Base-by-base conservation (phyloP, 2,888 invertebrate genomes). In the Barypeithes pellucidus region DNA sequence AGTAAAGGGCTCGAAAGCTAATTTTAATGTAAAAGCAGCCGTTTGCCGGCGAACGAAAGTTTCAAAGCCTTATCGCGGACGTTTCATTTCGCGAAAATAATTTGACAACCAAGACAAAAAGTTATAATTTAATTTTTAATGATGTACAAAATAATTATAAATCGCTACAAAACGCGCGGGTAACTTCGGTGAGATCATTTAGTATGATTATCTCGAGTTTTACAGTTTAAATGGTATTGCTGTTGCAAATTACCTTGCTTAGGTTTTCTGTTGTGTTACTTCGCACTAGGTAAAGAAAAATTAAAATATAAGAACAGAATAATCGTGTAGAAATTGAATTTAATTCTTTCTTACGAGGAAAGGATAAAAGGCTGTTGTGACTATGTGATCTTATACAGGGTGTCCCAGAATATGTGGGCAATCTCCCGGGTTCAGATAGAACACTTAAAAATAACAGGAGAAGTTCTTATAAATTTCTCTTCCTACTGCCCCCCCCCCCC, bases 101-200 rank as follows among this genome's bases (percentile, higher is more conserved):
- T 50, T 50, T 50, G 50, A 50, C 50, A 50, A n/a, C 22, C 24
- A 24, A 50, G 50, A 24, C 50, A 50, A 50, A 24, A 50, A 50
- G 50, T 50, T 50, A n/a, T 50, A 50, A 50, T 50, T 50, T 50
- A 50, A 50, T 50, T 50, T 50, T 50, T 50, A 50, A 50, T 50
- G 22, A 50, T 50, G 50, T 50, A 50, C 24, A 24, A 50, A 50
- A 50, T 50, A 50, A 50, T 50, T 50, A 50, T 50, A 50, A 50
- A 12, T 50, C 24, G 18, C 8, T 47, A 7, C 4, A 7, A 11
- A 47, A 47, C 9, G 3, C 11, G 9, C 20, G 20, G 43, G 7
- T 7, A 47, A 47, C 18, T 47, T 45, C 20, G 47, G 47, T 11
- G 47, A 47, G 47, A 47, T 20, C 20, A 20, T 47, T 47, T 9